Conservation (phyloP, 2,888 invertebrate genomes). For the Drosophila subquinaria region DNA sequence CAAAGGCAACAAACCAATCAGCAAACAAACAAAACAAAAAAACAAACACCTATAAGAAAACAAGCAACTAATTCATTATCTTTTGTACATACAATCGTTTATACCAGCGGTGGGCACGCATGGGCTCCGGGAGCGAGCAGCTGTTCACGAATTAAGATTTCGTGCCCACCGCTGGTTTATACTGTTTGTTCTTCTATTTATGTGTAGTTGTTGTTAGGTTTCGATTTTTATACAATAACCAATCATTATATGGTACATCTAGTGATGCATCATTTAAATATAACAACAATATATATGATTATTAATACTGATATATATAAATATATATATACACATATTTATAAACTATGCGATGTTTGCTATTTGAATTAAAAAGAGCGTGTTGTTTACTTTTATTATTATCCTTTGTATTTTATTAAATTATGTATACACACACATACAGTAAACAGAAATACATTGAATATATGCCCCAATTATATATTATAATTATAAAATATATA, state of each 20-base stretch:
- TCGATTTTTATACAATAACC: slow-evolving; percentile 55
- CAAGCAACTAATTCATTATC: slow-evolving; percentile 51
- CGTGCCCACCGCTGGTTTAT: too few relatives aligned
- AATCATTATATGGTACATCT: slow-evolving; percentile 36
- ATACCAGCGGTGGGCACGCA: too few relatives aligned
- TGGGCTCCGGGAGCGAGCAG: too few relatives aligned
- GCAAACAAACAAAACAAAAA: slow-evolving; percentile 11
- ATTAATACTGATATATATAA: slow-evolving; percentile 42
- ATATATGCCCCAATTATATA: slow-evolving; percentile 65
- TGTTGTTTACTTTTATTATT: slow-evolving; percentile 44
- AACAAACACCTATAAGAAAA: slow-evolving; percentile 20
- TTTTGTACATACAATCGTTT: slow-evolving; percentile 65
- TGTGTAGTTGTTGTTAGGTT: slow-evolving; percentile 73
- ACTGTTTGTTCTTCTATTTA: slow-evolving; percentile 74
- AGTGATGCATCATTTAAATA: slow-evolving; percentile 37
- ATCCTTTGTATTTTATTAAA: slow-evolving; percentile 49
- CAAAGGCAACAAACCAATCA: slow-evolving; percentile 40
- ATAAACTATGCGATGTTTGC: slow-evolving; percentile 45
- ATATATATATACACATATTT: slow-evolving; percentile 34
- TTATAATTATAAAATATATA: slow-evolving; percentile 57
- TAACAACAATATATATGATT: slow-evolving; percentile 47
- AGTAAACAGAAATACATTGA: slow-evolving; percentile 56
- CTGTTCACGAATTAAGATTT: too few relatives aligned
- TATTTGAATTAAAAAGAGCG: slow-evolving; percentile 47
- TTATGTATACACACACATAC: slow-evolving; percentile 50